phyloP scores from a whole-genome alignment of 2,797 vertebrate species.

The Muscicapa striata region DNA sequence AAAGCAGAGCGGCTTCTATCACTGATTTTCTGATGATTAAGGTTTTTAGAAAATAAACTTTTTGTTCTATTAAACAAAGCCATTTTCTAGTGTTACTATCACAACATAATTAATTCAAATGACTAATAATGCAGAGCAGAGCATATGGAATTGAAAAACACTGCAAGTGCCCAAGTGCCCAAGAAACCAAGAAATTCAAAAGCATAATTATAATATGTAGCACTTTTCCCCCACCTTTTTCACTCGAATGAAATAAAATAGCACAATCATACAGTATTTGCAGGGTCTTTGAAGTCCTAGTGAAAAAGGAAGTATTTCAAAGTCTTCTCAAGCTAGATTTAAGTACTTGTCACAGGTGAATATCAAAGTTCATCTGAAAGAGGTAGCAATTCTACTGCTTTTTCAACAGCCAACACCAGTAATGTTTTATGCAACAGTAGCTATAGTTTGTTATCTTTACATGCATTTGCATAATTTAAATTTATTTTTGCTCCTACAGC shows the following conservation, averaged over 20 bases:
- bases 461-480: not conserved
- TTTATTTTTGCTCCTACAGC: not conserved
- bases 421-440: not conserved
- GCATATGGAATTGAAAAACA: not conserved
- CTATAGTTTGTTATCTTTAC: not conserved
- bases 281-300: not conserved
- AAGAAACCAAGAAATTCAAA: not conserved
- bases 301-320: not conserved
- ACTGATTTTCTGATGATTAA: not conserved
- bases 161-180: too few species aligned
- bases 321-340: not conserved
- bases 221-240: not conserved
- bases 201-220: not conserved
- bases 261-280: not conserved
- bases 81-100: not conserved
- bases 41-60: not conserved
- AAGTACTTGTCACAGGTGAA: not conserved
- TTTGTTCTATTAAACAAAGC: not conserved
- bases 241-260: not conserved
- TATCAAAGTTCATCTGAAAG: not conserved
- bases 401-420: not conserved
- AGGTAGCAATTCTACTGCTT: not conserved
- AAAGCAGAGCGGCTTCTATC: not conserved
- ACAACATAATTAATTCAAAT: not conserved
- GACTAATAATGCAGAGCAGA: not conserved